Base-by-base conservation (phyloP, 2,888 invertebrate genomes). In the Graphium colonna region DNA sequence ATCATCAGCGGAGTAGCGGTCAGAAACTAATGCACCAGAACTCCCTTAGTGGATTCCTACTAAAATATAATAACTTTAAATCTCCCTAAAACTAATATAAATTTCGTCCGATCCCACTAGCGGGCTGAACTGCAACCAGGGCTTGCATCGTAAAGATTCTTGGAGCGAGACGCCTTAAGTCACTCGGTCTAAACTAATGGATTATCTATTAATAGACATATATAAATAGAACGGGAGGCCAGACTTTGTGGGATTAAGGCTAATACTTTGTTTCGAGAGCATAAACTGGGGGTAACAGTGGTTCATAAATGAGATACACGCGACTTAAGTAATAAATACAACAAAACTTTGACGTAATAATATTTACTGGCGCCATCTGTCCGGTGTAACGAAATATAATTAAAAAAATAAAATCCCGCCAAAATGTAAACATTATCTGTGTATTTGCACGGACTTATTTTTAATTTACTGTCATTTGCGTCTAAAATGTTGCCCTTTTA, bases 161-260 rank as follows among this genome's bases (percentile, higher is more conserved):
- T 45, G 12, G 33, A n/a, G 41, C 17, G 48, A 9, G 38, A 48
- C 53, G 31, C 21, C 51, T 48, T 50, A 40, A 50, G 44, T 40
- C 51, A 18, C 43, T 33, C 44, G 40, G 53, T 44, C 53, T 49
- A 31, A 36, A 45, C 48, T 53, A 54, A 49, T 54, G 53, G 45
- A 54, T 54, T 54, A 31, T 54, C 45, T 54, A 54, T 54, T 33
- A 54, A 45, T 54, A 54, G 49, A 50, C 10, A 26, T 33, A 36
- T 50, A 54, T 54, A 44, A 49, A 53, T 53, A 53, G 53, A 17
- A 1, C 2, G 16, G 17, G 40, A 49, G 31, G 17, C 49, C 54
- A 54, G 54, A 54, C 54, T 33, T 50, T 50, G 54, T 50, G 49
- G 54, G 44, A 54, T 54, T 50, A 54, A 54, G 39, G 36, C 49